Evolutionary conservation across 2,113 vertebrate genomes (phyloP).

Genomic region (Melanostigma gelatinosum): DNA sequence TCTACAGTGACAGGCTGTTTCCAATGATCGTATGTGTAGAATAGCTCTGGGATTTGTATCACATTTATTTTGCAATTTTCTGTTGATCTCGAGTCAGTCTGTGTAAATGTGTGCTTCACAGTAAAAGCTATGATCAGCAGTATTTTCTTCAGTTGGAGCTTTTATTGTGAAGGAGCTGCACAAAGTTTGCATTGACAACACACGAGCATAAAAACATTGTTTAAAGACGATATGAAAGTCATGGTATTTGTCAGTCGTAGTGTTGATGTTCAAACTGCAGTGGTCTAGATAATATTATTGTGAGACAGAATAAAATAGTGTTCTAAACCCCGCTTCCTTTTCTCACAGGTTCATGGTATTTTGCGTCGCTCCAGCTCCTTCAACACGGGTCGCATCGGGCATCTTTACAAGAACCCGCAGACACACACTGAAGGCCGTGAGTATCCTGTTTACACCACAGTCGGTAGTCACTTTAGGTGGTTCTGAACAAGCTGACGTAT

Average conservation of each 20-base stretch:
- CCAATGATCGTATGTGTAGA: not conserved
- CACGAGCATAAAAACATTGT: not conserved
- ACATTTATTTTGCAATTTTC: not conserved
- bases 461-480: not conserved
- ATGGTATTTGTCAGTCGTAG: not conserved
- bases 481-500: too few relatives aligned
- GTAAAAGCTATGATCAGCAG: not conserved
- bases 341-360: constrained; percentile 93
- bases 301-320: not conserved
- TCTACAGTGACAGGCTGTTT: not conserved
- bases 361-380: constrained; percentile 97
- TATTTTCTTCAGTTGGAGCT: not conserved
- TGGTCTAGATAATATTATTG: not conserved
- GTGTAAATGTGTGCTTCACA: not conserved
- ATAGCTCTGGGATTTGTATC: not conserved
- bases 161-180: not conserved
- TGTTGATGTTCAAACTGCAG: not conserved
- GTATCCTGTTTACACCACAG: constrained; percentile 52
- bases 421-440: constrained; percentile 97
- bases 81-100: not conserved
- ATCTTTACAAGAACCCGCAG: constrained; percentile 96
- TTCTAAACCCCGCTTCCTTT: not conserved
- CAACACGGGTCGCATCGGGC: constrained; percentile 97
- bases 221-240: not conserved
- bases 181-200: not conserved